These are phyloP conservation scores for Drosophila imparisetae DNA, from an alignment of 2,888 invertebrate genomes.

Conservation along the genomic window DNA sequence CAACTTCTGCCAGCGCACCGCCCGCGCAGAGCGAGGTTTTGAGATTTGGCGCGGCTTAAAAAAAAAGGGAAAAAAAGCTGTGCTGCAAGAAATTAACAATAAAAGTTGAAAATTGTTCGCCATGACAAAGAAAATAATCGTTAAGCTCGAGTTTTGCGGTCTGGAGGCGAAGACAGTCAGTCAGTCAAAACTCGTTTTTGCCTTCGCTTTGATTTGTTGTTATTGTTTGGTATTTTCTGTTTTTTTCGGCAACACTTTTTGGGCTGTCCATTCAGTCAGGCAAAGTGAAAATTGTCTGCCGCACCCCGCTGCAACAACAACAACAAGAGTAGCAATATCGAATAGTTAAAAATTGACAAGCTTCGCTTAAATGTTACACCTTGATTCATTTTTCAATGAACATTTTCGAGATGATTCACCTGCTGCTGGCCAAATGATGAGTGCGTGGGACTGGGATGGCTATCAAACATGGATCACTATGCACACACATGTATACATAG, in stretches of 20 bases:
- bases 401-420: constrained; percentile 48
- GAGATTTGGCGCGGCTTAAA: constrained; percentile 58
- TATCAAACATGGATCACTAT: constrained; percentile 43
- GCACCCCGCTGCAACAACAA: constrained; percentile 54
- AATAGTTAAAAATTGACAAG: constrained; percentile 13
- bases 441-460: constrained; percentile 56
- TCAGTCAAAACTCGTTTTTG: constrained; percentile 64
- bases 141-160: constrained; percentile 60
- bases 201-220: constrained; percentile 47
- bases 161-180: constrained; percentile 53
- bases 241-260: constrained; percentile 56
- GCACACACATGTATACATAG: constrained; percentile 9
- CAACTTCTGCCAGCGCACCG: constrained; percentile 36
- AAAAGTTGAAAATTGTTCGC: constrained; percentile 73
- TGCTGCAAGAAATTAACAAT: constrained; percentile 76
- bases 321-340: constrained; percentile 24
- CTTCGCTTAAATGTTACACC: constrained; percentile 16
- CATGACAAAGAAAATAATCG: constrained; percentile 77
- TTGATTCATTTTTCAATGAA: constrained; percentile 30
- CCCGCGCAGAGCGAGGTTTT: constrained; percentile 55
- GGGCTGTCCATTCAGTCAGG: constrained; percentile 33
- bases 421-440: constrained; percentile 45
- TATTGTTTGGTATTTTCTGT: constrained; percentile 17
- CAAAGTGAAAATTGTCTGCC: constrained; percentile 76
- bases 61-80: constrained; percentile 43